A percentile compares a stretch with the other conserved stretches of the same genome.
These are phyloP conservation scores for Stegophylla sp. DNA, from an alignment of 2,888 invertebrate species.

Conservation along the genomic window DNA sequence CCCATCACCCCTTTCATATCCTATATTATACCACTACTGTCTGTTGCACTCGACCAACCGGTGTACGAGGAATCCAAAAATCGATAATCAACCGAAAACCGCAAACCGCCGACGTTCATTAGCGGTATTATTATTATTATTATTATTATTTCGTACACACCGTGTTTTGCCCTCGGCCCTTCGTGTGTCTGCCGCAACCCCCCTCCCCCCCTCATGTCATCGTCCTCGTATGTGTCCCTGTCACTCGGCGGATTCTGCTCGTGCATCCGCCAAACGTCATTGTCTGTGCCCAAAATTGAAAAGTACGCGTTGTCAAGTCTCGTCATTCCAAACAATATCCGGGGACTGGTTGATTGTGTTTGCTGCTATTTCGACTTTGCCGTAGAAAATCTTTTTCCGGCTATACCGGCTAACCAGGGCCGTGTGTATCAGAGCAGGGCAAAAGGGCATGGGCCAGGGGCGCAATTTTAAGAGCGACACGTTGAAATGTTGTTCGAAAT, in stretches of 20 bases:
- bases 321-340: not conserved
- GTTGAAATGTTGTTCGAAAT: too few relatives aligned
- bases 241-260: not conserved
- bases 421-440: too few relatives aligned
- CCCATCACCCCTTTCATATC: not conserved
- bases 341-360: too few relatives aligned
- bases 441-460: too few relatives aligned
- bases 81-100: conserved; percentile 45
- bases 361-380: too few relatives aligned
- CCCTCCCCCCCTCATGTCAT: conserved; percentile 18
- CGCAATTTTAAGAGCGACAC: too few relatives aligned
- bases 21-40: too few relatives aligned
- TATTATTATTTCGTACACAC: conserved; percentile 34
- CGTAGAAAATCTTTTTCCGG: too few relatives aligned
- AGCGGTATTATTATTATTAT: too few relatives aligned
- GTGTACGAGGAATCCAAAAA: conserved; percentile 22
- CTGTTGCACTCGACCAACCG: conserved; percentile 27
- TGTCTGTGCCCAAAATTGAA: not conserved
- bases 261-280: not conserved
- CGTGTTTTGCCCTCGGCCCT: conserved; percentile 9
- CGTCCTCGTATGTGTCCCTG: not conserved
- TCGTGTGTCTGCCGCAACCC: not conserved
- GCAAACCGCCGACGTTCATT: conserved; percentile 44
- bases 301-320: too few relatives aligned
- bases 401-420: too few relatives aligned